phyloP scores from a whole-genome alignment of 2,888 invertebrate species.

The Octodonta nipae region DNA sequence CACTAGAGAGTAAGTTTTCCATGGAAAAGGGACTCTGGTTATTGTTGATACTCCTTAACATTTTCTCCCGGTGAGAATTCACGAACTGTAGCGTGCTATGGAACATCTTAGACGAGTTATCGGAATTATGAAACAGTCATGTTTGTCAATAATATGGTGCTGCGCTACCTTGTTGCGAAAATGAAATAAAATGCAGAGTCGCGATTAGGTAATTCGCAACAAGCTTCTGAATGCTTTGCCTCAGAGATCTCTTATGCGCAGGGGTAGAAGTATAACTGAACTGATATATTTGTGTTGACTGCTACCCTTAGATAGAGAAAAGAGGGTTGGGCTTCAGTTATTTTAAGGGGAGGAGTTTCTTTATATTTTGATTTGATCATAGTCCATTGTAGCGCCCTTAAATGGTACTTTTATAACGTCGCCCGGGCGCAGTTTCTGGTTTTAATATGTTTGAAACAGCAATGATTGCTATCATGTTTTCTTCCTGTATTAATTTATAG shows the following conservation, averaged over 20 bases:
- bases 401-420: constrained; percentile 18
- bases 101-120: constrained; percentile 22
- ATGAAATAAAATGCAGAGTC: not conserved
- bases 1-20: constrained; percentile 31
- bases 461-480: constrained; percentile 17
- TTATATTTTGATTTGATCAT: constrained; percentile 17
- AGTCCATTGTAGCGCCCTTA: constrained; percentile 13
- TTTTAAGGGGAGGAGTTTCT: constrained; percentile 25
- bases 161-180: too few relatives aligned
- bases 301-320: constrained; percentile 28
- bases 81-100: constrained; percentile 30
- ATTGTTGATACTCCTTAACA: constrained; percentile 32
- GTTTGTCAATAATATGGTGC: too few relatives aligned
- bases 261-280: constrained; percentile 18
- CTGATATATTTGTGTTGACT: constrained; percentile 25
- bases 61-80: constrained; percentile 27
- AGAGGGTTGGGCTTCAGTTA: constrained; percentile 22
- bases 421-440: constrained; percentile 7
- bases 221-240: not conserved
- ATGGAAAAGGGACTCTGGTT: constrained; percentile 33
- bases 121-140: not conserved
- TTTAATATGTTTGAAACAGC: constrained; percentile 12
- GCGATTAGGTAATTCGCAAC: too few relatives aligned
- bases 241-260: constrained; percentile 15
- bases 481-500: constrained; percentile 10